Evolutionary conservation across 2,797 vertebrate species (phyloP).

Genomic region (Dallia pectoralis): DNA sequence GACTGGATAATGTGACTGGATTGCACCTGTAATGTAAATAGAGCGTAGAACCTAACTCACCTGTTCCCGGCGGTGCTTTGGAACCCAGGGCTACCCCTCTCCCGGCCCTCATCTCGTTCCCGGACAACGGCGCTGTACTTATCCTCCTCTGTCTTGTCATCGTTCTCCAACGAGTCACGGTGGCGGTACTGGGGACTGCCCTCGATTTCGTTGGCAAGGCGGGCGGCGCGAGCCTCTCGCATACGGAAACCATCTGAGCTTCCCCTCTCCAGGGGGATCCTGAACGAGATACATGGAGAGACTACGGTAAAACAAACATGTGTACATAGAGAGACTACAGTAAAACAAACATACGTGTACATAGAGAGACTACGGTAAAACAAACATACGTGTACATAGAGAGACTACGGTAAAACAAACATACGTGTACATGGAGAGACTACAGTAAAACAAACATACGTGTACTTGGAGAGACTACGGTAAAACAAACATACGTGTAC

Average conservation of each 20-base stretch:
- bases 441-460: too few relatives aligned
- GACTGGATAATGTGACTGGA: too few relatives aligned
- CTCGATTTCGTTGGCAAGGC: slow-evolving; percentile 83
- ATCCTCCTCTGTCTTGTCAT: slow-evolving; percentile 83
- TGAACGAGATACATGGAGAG: slow-evolving; percentile 36
- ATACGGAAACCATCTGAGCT: slow-evolving; percentile 81
- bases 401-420: neutral
- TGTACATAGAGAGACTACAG: neutral
- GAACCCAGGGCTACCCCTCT: slow-evolving; percentile 58
- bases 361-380: neutral
- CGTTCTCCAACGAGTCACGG: slow-evolving; percentile 81
- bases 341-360: neutral
- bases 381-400: too few relatives aligned
- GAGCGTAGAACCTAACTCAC: slow-evolving; percentile 21
- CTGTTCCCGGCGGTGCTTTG: slow-evolving; percentile 59
- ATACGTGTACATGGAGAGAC: slow-evolving; percentile 83
- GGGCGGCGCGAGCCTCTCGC: slow-evolving; percentile 79
- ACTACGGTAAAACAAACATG: neutral
- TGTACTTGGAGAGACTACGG: slow-evolving; percentile 86
- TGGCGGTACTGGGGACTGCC: slow-evolving; percentile 79
- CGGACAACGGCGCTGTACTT: slow-evolving; percentile 80
- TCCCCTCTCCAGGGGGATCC: slow-evolving; percentile 82
- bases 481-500: too few relatives aligned
- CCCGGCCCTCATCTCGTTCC: slow-evolving; percentile 68
- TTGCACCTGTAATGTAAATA: too few relatives aligned